Base-by-base conservation (phyloP, 2,797 vertebrate species). In the Helarctos malayanus region DNA sequence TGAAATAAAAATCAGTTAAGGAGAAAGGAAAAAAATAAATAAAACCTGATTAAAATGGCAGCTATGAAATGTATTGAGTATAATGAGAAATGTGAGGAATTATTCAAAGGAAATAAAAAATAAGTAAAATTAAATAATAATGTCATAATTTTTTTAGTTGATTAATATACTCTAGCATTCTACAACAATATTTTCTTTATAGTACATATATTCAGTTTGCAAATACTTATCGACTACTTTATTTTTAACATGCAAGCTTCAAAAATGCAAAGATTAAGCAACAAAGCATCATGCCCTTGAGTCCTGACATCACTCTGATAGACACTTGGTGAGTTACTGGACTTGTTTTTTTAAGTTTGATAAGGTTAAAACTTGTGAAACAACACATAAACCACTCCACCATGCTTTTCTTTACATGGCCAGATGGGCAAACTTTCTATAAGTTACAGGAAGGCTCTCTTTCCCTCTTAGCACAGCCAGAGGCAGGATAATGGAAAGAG, bases 401-500 rank as follows among this genome's bases (percentile, higher is more conserved):
- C 81, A 0, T 65, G 89, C 5, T 47, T 93, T 92, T 57, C 65
- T 73, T 90, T 91, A 41, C 9, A 69, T 4, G 23, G 56, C 7
- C 29, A 75, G 47, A 35, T 38, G 75, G 45, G n/a, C 27, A 82
- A 93, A 86, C 35, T 75, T 93, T 83, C 56, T 92, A 11, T 25
- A 86, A 97, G 32, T 45, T 65, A 61, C 1, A 95, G 56, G 19
- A 75, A 54, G 1, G 18, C 84, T 75, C 6, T n/a, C 35, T 73
- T 79, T 96, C 61, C n/a, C 61, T 89, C n/a, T 95, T 73, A 95
- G 91, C n/a, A 73, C 14, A 59, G 52, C 76, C 49, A 54, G 19
- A 95, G 85, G 81, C 89, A 94, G 38, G 16, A 63, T 89, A 65
- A 94, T 29, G 47, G 86, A 80, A 96, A 10, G 13, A 94, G 5